These are phyloP conservation scores for Akabosia matsudoensis DNA, from an alignment of 1,140 invertebrate genomes.

Conservation along the genomic window DNA sequence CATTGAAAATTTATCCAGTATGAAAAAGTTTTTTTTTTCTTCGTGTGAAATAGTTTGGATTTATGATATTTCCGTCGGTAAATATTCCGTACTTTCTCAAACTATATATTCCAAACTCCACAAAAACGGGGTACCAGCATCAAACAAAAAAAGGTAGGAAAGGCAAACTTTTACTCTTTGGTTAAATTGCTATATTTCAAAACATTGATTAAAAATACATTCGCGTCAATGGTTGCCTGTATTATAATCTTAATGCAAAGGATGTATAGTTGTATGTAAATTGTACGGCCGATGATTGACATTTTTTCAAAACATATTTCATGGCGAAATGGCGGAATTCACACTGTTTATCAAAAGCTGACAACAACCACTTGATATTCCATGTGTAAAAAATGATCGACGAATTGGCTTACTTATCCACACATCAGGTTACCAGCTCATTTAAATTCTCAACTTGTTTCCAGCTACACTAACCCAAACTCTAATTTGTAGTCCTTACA, in stretches of 20 bases:
- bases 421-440: slow-evolving; percentile 14
- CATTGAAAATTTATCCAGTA: too few species aligned
- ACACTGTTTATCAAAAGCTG: background rate
- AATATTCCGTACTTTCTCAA: too few species aligned
- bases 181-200: too few species aligned
- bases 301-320: background rate
- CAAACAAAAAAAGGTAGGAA: too few species aligned
- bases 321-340: background rate
- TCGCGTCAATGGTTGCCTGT: background rate
- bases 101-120: too few species aligned
- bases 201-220: background rate
- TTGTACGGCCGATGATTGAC: background rate
- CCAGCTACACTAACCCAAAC: too few species aligned
- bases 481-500: too few species aligned
- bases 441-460: background rate
- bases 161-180: too few species aligned
- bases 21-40: too few species aligned
- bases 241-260: background rate
- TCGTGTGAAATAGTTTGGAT: too few species aligned
- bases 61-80: too few species aligned
- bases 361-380: background rate
- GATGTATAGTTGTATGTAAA: background rate
- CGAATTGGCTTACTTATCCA: background rate
- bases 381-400: background rate
- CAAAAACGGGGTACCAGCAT: too few species aligned